Evolutionary conservation across 2,113 vertebrate species (phyloP).

Genomic region (Calcarius ornatus): DNA sequence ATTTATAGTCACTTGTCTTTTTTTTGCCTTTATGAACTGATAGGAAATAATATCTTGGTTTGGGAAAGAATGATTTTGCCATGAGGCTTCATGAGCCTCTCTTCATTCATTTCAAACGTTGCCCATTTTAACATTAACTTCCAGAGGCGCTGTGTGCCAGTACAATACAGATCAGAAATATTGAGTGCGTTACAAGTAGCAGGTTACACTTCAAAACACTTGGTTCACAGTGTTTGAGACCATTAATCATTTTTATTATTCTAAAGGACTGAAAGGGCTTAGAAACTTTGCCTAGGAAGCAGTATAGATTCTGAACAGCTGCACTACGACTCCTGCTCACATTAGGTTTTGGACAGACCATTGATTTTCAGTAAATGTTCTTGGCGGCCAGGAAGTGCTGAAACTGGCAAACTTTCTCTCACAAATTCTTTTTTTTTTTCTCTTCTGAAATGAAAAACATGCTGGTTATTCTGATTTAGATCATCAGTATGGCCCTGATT

Average conservation of each 20-base stretch:
- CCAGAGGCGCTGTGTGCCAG: slow-evolving; percentile 1
- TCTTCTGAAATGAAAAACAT: slow-evolving; percentile 26
- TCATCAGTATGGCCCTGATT: slow-evolving; percentile 17
- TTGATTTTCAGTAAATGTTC: slow-evolving; percentile 66
- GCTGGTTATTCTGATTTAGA: slow-evolving; percentile 48
- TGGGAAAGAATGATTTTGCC: neutral
- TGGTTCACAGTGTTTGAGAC: slow-evolving; percentile 65
- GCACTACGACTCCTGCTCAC: slow-evolving; percentile 53
- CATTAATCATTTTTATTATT: slow-evolving; percentile 74
- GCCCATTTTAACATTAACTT: neutral
- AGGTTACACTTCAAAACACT: slow-evolving; percentile 73
- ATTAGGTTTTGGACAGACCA: slow-evolving; percentile 63
- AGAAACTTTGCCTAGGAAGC: slow-evolving; percentile 68
- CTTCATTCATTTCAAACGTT: neutral
- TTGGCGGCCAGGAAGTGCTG: slow-evolving; percentile 56
- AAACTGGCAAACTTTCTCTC: slow-evolving; percentile 53
- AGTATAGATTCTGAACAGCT: slow-evolving; percentile 69
- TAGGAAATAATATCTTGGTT: neutral
- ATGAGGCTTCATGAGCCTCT: neutral
- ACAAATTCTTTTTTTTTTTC: neutral
- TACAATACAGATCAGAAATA: slow-evolving; percentile 59
- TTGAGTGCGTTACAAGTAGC: slow-evolving; percentile 71
- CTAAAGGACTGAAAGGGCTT: slow-evolving; percentile 61
- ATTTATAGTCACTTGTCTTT: neutral
- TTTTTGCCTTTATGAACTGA: neutral